phyloP scores from a whole-genome alignment of 2,888 invertebrate genomes.

The Antheraea assamensis region DNA sequence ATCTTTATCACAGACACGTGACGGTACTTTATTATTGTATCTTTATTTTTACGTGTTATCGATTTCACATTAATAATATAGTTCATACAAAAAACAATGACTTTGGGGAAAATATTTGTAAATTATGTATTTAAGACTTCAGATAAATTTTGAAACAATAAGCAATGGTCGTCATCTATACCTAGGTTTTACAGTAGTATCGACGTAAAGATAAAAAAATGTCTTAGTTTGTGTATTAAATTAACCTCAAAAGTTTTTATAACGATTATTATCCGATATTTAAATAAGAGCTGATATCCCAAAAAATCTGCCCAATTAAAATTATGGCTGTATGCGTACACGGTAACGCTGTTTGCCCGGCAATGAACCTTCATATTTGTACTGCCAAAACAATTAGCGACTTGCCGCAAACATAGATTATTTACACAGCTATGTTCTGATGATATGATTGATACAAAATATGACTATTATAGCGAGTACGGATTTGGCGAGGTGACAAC shows the following conservation, averaged over 20 bases:
- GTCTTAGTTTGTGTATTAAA: background rate
- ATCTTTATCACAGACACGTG: conserved; percentile 33
- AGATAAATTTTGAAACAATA: background rate
- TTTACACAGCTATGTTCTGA: conserved; percentile 46
- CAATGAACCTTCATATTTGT: conserved; percentile 78
- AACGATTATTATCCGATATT: background rate
- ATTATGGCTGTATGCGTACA: conserved; percentile 51
- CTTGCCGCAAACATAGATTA: conserved; percentile 60
- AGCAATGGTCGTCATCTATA: background rate
- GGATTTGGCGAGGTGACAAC: conserved; percentile 21
- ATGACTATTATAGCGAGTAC: conserved; percentile 25
- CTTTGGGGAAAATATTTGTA: background rate
- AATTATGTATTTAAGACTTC: background rate
- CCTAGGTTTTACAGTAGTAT: background rate
- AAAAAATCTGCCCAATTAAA: conserved; percentile 30
- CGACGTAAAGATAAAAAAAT: background rate
- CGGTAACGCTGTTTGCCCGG: conserved; percentile 66
- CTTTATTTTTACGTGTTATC: conserved; percentile 25
- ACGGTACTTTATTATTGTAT: conserved; percentile 28
- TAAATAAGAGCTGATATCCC: background rate
- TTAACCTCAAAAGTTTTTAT: background rate
- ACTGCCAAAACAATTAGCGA: conserved; percentile 77
- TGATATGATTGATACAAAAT: conserved; percentile 28
- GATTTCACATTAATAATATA: conserved; percentile 15
- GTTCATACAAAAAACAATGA: background rate